Percentiles rank a stretch among this genome's conserved stretches.
Conservation (phyloP, 2,113 vertebrate genomes). For the Puffinus mauretanicus region DNA sequence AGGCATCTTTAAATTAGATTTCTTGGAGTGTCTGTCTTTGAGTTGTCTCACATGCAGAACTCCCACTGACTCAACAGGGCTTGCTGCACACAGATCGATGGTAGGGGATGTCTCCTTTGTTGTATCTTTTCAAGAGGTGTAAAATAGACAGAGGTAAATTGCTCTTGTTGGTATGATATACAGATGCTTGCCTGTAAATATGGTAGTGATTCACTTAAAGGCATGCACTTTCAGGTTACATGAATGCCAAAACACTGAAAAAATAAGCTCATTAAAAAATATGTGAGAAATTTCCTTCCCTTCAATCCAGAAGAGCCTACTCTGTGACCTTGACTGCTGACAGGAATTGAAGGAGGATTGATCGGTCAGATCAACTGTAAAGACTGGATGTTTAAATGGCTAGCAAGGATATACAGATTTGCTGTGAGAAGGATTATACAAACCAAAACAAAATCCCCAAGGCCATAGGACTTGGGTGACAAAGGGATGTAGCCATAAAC, state of each 20-base stretch:
- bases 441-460: background rate
- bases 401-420: background rate
- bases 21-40: background rate
- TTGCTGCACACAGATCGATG: background rate
- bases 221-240: background rate
- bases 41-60: background rate
- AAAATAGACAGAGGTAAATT: background rate
- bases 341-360: background rate
- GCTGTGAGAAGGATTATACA: background rate
- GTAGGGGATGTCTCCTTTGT: background rate
- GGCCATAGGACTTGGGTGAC: background rate
- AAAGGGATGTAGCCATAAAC: background rate
- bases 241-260: background rate
- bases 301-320: background rate
- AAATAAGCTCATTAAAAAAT: background rate
- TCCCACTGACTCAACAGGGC: background rate
- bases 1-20: slow-evolving; percentile 26
- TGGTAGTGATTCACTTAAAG: background rate
- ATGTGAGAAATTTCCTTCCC: background rate
- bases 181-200: background rate
- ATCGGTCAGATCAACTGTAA: background rate
- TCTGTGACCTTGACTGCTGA: background rate
- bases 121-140: background rate
- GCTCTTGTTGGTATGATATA: background rate
- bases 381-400: background rate